Evolutionary conservation across 2,797 vertebrate genomes (phyloP).

Genomic region (Meriones psammophilus): DNA sequence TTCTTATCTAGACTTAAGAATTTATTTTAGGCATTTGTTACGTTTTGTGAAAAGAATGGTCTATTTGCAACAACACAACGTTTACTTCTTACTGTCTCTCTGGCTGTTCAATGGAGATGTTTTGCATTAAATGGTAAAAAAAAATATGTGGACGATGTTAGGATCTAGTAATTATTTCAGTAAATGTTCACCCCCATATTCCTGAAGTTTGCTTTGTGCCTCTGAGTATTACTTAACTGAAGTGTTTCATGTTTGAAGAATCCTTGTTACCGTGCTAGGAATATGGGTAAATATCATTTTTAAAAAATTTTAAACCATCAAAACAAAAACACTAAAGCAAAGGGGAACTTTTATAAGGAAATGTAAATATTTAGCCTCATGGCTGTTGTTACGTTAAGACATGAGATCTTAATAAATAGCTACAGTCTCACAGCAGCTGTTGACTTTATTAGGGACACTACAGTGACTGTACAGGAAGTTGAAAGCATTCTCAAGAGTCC

Average conservation of each 20-base stretch:
- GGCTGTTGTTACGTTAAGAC: slow-evolving; percentile 88
- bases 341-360: slow-evolving; percentile 92
- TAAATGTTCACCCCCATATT: slow-evolving; percentile 88
- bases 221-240: slow-evolving; percentile 91
- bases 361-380: slow-evolving; percentile 91
- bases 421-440: slow-evolving; percentile 90
- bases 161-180: slow-evolving; percentile 91
- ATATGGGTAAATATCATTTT: slow-evolving; percentile 89
- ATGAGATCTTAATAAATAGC: slow-evolving; percentile 90
- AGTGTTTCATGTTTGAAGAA: slow-evolving; percentile 91
- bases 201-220: slow-evolving; percentile 91
- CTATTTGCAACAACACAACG: slow-evolving; percentile 91
- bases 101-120: slow-evolving; percentile 89
- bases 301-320: slow-evolving; percentile 55
- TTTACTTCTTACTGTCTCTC: slow-evolving; percentile 92
- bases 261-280: slow-evolving; percentile 90
- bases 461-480: slow-evolving; percentile 88
- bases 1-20: slow-evolving; percentile 92
- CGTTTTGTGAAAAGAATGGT: slow-evolving; percentile 92
- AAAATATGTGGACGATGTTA: slow-evolving; percentile 88
- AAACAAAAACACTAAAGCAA: slow-evolving; percentile 85
- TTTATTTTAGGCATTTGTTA: slow-evolving; percentile 92
- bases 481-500: slow-evolving; percentile 90
- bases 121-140: slow-evolving; percentile 89
- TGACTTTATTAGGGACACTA: slow-evolving; percentile 88